Evolutionary conservation across 2,113 vertebrate genomes (phyloP).

Genomic region (Lethenteron camtschaticum): DNA sequence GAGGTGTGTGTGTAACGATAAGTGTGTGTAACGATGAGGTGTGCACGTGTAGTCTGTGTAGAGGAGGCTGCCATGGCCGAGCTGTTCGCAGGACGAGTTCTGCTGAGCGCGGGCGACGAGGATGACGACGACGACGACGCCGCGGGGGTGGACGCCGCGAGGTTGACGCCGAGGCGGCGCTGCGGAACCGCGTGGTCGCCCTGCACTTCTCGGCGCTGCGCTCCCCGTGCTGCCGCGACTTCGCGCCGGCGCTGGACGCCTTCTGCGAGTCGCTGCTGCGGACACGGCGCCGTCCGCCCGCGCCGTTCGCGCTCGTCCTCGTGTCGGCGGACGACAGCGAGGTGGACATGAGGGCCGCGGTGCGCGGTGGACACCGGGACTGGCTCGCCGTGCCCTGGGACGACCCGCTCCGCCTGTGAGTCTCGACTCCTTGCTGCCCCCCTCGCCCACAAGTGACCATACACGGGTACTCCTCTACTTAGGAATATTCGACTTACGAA

Average conservation of each 20-base stretch:
- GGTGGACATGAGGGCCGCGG: neutral
- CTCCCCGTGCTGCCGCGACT: neutral
- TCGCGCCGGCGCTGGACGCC: neutral
- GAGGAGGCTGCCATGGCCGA: too few relatives aligned
- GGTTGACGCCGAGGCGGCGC: neutral
- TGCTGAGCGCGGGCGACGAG: too few relatives aligned
- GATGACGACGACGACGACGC: too few relatives aligned
- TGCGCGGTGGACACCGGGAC: neutral
- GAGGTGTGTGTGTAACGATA: too few relatives aligned
- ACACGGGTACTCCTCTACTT: too few relatives aligned
- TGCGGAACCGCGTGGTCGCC: neutral
- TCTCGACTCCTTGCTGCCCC: neutral
- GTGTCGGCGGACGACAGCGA: neutral
- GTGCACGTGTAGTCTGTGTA: too few relatives aligned
- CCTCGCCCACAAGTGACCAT: too few relatives aligned
- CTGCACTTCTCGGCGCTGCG: neutral
- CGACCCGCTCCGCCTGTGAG: slow-evolving; percentile 3
- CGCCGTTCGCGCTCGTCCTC: neutral
- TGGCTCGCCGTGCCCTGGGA: slow-evolving; percentile 3
- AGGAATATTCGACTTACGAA: too few relatives aligned
- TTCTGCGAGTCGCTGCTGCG: neutral
- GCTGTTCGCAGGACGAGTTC: too few relatives aligned
- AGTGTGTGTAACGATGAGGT: too few relatives aligned
- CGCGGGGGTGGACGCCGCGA: too few relatives aligned
- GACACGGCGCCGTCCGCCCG: neutral